A percentile compares a stretch with the other conserved stretches of the same genome.
phyloP scores from a whole-genome alignment of 2,113 vertebrate species.

The Periophthalmus modestus region DNA sequence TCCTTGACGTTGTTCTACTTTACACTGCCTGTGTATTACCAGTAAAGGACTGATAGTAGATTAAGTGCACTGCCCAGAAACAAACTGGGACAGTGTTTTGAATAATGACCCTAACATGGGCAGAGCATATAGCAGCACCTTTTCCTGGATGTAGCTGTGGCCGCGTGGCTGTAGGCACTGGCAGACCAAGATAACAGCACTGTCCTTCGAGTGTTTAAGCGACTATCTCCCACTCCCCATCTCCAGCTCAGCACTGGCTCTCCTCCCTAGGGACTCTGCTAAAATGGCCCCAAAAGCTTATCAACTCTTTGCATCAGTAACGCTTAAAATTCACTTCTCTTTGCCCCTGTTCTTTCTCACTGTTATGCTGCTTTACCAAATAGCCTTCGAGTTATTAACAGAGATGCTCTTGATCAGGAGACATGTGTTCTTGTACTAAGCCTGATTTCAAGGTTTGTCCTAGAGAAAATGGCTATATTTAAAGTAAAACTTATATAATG shows the following conservation, averaged over 20 bases:
- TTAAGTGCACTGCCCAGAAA: background rate
- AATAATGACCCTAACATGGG: constrained; percentile 27
- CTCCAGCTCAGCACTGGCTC: constrained; percentile 15
- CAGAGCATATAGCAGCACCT: constrained; percentile 14
- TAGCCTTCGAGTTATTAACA: constrained; percentile 34
- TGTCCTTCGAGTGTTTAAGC: constrained; percentile 40
- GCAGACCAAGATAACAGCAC: constrained; percentile 34
- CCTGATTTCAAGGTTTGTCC: constrained; percentile 7
- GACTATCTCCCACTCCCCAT: constrained; percentile 39
- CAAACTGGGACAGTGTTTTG: constrained; percentile 5
- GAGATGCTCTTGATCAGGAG: constrained; percentile 16
- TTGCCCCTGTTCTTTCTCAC: constrained; percentile 20
- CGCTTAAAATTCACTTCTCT: constrained; percentile 23
- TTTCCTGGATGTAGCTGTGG: constrained; percentile 14
- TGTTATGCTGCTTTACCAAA: constrained; percentile 31
- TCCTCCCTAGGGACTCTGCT: constrained; percentile 30
- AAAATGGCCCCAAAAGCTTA: constrained; percentile 51
- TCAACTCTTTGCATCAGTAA: constrained; percentile 44
- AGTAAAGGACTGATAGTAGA: constrained; percentile 7
- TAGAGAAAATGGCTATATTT: background rate
- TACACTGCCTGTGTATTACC: background rate
- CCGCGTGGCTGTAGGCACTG: constrained; percentile 19
- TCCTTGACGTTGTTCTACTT: background rate
- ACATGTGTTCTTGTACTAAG: constrained; percentile 10
- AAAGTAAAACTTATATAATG: background rate